Base-by-base conservation (phyloP, 92 coral and sea anemone genomes). In the Actinernus sp. region DNA sequence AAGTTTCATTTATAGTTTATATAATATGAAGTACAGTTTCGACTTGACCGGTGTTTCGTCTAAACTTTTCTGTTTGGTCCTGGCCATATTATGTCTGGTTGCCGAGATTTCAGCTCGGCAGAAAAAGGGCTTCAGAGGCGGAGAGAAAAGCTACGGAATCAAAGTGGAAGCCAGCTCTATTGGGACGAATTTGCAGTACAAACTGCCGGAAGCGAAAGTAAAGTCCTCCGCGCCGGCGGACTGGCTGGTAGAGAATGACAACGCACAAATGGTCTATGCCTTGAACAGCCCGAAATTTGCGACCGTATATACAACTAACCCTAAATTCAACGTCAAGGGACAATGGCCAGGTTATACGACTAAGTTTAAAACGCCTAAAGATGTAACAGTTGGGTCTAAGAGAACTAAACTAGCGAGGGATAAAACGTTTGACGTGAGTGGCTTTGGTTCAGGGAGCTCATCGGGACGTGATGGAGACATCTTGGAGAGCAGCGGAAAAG, bases 231-330 rank as follows among this genome's bases (percentile, higher is more conserved):
- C 92, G 3, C 68, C 82, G 1, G 36, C 49, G n/a, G 92, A 90
- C 69, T 90, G 97, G 97, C 82, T 50, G 31, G 97, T 90, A 3
- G 97, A 90, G 31, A 90, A 90, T 34, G 97, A 90, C 36, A 90
- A 90, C 54, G 97, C 97, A 11, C 78, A 81, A 43, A 86, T 90
- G 89, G 25, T 72, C 8, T 12, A 57, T 5, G 92, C 97, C 0
- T 64, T 86, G 51, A 90, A 90, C 60, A 67, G 80, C 9, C 97
- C 97, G 27, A 26, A 81, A 14, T 55, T 78, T 31, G 92, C 97
- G 9, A 59, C 33, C 2, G 79, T 90, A 16, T 40, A 24, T 11
- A 63, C 84, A 9, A 90, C 67, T 33, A 92, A 90, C 49, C 97
- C 97, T 9, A 90, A 90, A 75, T 90, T 90, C 63, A 90, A 83